These are phyloP conservation scores for Drosophila guanche DNA, from an alignment of 1,140 invertebrate species.

Conservation along the genomic window DNA sequence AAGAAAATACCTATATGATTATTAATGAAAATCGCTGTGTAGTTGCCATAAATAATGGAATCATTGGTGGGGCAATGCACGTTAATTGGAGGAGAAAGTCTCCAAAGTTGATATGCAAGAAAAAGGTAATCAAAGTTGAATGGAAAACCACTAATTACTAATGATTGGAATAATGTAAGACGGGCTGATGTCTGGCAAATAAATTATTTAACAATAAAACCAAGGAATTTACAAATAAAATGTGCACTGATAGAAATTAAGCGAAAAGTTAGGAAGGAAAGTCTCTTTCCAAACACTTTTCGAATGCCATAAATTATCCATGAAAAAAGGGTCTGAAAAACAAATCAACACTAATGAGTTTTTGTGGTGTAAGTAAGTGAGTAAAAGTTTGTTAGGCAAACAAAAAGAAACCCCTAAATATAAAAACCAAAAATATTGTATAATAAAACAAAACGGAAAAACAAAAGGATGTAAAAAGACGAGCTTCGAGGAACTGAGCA, in stretches of 20 bases:
- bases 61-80: constrained; percentile 20
- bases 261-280: too few species aligned
- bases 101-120: background rate
- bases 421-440: too few species aligned
- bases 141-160: background rate
- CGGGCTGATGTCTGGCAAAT: too few species aligned
- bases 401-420: constrained; percentile 20
- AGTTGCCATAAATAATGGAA: constrained; percentile 28
- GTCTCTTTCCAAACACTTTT: background rate
- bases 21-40: constrained; percentile 29
- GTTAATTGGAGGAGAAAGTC: constrained; percentile 27
- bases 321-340: constrained; percentile 32
- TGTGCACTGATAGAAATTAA: too few species aligned
- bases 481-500: constrained; percentile 47
- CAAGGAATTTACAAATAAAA: too few species aligned
- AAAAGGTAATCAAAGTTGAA: background rate
- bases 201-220: background rate
- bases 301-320: constrained; percentile 54
- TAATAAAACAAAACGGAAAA: background rate
- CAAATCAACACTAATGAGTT: constrained; percentile 64
- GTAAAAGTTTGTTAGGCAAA: constrained; percentile 42
- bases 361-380: too few species aligned
- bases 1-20: constrained; percentile 27
- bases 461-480: constrained; percentile 41
- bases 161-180: too few species aligned